Evolutionary conservation across 2,113 vertebrate genomes (phyloP), one percentile per base, ranked within the genome.

Genomic region (Pipa parva): DNA sequence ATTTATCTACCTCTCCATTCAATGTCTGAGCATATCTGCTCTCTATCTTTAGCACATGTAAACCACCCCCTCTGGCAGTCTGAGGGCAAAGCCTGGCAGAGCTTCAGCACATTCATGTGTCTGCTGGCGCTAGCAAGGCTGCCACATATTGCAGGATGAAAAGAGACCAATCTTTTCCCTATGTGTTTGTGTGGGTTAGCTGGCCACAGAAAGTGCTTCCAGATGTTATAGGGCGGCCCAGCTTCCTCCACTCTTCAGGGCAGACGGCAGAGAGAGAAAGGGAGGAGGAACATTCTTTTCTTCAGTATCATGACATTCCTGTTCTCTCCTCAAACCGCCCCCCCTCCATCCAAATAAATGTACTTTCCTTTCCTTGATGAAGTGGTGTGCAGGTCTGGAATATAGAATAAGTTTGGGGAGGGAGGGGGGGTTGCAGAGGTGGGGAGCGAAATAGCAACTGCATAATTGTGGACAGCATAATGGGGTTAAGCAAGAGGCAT

Each of bases 231-330:
- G 65, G 65, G 64, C 64, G 64, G 56, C 31, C 33, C 49, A 60
- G 56, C 46, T 60, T 60, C 65, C 57, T 60, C 60, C 65, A 59
- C 33, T 57, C 28, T 22, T 50, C 28, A 15, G 48, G 64, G 39
- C 28, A 26, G n/a, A 33, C 9, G 42, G 7, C 39, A 56, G 27
- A 45, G 46, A 7, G 46, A 49, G 46, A 42, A 31, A 31, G 57
- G 45, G 55, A 50, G 45, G 57, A 69, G 63, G 52, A 25, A 59
- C 29, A 60, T 69, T 60, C 57, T 52, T 69, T 60, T 57, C 57
- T 69, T 51, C 24, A 69, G 56, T 39, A 69, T 69, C 65, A 69
- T 49, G 18, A 49, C 59, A 68, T 68, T 68, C 64, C 64, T 68
- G 17, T 50, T 63, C 36, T n/a, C n/a, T n/a, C n/a, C n/a, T n/a